These are phyloP conservation scores for Enteromius thamalakanensis DNA, from an alignment of 2,797 vertebrate genomes.

Conservation along the genomic window DNA sequence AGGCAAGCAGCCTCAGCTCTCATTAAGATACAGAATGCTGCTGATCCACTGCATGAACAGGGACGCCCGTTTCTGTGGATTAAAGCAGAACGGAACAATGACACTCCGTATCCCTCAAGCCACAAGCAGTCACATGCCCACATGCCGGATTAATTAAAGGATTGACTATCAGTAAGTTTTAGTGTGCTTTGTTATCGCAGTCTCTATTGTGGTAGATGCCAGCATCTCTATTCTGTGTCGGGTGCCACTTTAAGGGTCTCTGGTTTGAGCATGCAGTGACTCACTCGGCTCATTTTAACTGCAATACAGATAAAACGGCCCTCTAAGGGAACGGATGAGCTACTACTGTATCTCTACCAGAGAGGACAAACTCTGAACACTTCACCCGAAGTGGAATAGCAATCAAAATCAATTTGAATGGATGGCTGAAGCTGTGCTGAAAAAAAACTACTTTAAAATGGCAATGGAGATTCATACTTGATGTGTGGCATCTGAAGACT, in stretches of 20 bases:
- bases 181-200: background rate
- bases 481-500: constrained; percentile 7
- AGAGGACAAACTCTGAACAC: constrained; percentile 32
- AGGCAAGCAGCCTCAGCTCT: constrained; percentile 30
- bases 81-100: background rate
- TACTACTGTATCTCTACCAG: constrained; percentile 1
- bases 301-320: constrained; percentile 14
- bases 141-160: constrained; percentile 32
- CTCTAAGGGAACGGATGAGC: constrained; percentile 21
- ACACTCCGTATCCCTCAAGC: constrained; percentile 12
- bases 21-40: constrained; percentile 39
- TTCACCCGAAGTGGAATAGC: constrained; percentile 46
- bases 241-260: background rate
- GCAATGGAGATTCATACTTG: constrained; percentile 10
- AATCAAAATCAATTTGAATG: constrained; percentile 48
- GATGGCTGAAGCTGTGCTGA: constrained; percentile 10
- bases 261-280: background rate
- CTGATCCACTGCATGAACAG: constrained; percentile 14
- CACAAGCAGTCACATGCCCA: constrained; percentile 23
- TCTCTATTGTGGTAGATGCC: constrained; percentile 4
- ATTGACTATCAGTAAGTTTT: constrained; percentile 28
- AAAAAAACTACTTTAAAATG: constrained; percentile 21
- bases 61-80: constrained; percentile 21
- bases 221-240: background rate
- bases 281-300: constrained; percentile 1